Base-by-base conservation (phyloP, 2,113 vertebrate genomes). In the Chlorodrepanis virens region DNA sequence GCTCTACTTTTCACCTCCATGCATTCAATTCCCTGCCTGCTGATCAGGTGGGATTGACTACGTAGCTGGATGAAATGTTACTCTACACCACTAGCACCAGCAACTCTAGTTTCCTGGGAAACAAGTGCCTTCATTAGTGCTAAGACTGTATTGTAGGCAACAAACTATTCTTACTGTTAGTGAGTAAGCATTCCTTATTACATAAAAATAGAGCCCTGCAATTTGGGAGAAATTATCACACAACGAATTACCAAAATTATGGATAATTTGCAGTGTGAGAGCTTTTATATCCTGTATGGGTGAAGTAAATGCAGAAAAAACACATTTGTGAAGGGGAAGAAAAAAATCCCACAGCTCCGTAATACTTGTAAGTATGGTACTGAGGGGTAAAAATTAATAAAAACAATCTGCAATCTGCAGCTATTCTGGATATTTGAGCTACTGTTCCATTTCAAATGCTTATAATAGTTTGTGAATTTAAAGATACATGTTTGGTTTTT, bases 41-140 rank as follows among this genome's bases (percentile, higher is more conserved):
- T 92, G 56, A 90, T 78, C 18, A 83, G 77, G 65, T 95, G 82
- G 68, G 71, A 61, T 40, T 63, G 86, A 67, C 65, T 71, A 3
- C 28, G 9, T 63, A 93, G 80, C 87, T 94, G 90, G 74, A 53
- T 89, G 65, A 91, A 87, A 83, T 57, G 57, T 47, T 72, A 37
- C 79, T 82, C 27, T 75, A 42, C 45, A 78, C 88, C 89, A 69
- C 59, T 91, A 74, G 76, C 93, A 92, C 67, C 97, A 96, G 75
- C 89, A 85, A 12, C 70, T 93, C 59, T 7, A 70, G 97, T 98
- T 98, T 97, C 97, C 97, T 96, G 96, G 97, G 97, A 93, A 98
- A 98, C 97, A 87, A 95, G 83, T 94, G 90, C 65, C 85, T 98
- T 94, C 82, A 68, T 91, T 93, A 95, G 84, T 86, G 86, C 70